Percentiles rank a stretch among this genome's conserved stretches.
These are phyloP conservation scores for Balanococcus diminutus DNA, from an alignment of 2,888 invertebrate genomes.

Conservation along the genomic window DNA sequence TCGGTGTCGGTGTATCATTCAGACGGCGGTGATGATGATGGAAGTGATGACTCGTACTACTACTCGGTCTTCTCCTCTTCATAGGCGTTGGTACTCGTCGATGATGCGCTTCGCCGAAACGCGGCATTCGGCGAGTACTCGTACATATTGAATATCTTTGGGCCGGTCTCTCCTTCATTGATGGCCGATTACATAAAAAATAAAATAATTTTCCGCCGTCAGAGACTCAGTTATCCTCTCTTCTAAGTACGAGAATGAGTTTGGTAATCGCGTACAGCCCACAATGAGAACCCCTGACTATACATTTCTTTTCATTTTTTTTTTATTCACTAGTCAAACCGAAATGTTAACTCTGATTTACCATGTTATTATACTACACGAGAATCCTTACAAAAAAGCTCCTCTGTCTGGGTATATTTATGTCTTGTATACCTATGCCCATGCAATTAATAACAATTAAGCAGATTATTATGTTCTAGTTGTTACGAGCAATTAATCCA, in stretches of 20 bases:
- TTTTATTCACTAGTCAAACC: neutral
- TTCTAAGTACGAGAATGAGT: too few species aligned
- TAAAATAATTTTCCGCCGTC: too few species aligned
- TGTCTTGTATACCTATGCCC: neutral
- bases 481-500: conserved; percentile 6
- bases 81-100: conserved; percentile 68
- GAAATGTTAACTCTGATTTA: neutral
- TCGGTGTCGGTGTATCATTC: conserved; percentile 61
- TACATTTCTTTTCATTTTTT: neutral
- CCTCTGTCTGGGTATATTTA: neutral
- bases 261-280: neutral
- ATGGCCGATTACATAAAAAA: neutral
- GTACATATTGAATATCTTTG: conserved; percentile 35
- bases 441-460: conserved; percentile 46
- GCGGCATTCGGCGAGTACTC: conserved; percentile 60
- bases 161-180: neutral
- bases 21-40: conserved; percentile 57
- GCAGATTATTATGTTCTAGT: conserved; percentile 42
- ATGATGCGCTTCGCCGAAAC: conserved; percentile 67
- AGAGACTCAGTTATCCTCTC: too few species aligned
- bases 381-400: neutral
- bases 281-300: neutral
- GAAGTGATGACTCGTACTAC: conserved; percentile 30
- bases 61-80: conserved; percentile 61
- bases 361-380: neutral